Evolutionary conservation across 2,797 vertebrate species (phyloP).

Genomic region (Gephyroberyx darwinii): DNA sequence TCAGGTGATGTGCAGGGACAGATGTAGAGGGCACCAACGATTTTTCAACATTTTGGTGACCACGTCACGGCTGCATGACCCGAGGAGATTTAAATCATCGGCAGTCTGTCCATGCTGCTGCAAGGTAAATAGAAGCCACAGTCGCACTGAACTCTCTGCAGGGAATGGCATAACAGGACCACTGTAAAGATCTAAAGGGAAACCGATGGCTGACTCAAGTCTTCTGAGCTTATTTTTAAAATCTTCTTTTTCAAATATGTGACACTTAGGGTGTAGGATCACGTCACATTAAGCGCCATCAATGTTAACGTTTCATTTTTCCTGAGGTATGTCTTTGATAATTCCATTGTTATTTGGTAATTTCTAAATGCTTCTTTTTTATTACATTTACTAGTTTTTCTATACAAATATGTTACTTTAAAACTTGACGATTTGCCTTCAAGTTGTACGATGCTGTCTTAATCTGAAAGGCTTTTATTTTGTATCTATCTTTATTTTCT

Average conservation of each 20-base stretch:
- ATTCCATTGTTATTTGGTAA: not conserved
- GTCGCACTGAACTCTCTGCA: conserved; percentile 37
- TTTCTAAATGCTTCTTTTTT: no score
- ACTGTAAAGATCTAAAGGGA: conserved; percentile 1
- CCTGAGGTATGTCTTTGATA: conserved; percentile 42
- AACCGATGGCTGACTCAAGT: not conserved
- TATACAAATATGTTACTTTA: not conserved
- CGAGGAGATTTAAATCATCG: conserved; percentile 70
- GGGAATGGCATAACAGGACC: conserved; percentile 23
- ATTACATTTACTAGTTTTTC: no score
- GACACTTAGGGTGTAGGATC: conserved; percentile 4
- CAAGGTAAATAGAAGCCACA: conserved; percentile 70
- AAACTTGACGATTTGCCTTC: not conserved
- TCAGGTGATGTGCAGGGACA: conserved; percentile 60
- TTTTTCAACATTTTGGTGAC: conserved; percentile 69
- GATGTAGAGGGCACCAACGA: conserved; percentile 56
- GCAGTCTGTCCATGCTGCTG: conserved; percentile 74
- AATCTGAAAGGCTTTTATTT: not conserved
- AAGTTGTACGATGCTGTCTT: not conserved
- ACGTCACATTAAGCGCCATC: not conserved
- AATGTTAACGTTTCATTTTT: conserved; percentile 35
- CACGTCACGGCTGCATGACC: conserved; percentile 69
- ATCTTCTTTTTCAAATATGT: conserved; percentile 14
- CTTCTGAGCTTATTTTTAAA: not conserved
- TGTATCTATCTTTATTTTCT: not conserved